Evolutionary conservation across 2,113 vertebrate species (phyloP), one percentile per base, ranked within the genome.

Genomic region (Cynopterus brachyotis): DNA sequence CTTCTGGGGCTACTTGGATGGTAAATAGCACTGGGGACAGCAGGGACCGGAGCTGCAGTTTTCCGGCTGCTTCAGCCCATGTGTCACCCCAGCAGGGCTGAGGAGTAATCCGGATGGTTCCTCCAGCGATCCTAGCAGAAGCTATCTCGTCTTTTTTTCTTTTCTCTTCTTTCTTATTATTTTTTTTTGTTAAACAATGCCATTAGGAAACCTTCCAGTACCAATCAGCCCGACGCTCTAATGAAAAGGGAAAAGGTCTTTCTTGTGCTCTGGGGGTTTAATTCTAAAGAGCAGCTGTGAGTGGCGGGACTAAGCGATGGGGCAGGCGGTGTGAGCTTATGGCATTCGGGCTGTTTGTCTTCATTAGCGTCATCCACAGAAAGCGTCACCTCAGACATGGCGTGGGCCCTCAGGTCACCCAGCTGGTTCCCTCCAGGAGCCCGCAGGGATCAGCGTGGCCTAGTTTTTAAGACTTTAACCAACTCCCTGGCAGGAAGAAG

Each of bases 291-390:
- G 53, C 75, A n/a, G 45, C 75, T 78, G 62, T 37, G 8, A 24
- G 53, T 30, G 40, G 64, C 83, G 82, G 50, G 50, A 50, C 50
- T 5, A 16, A 50, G 50, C 50, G 50, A 16, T 16, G 50, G 78
- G 79, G 62, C 95, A 69, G 92, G 92, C 5, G 22, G 76, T n/a
- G 1, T 0, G 66, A 57, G 70, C 89, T 15, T 1, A 13, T 0
- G 55, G 72, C 93, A 79, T 55, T 40, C 16, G 86, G 89, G 89
- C 72, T n/a, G 78, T 83, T 91, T 19, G n/a, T 79, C 78, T 89
- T 93, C 72, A 47, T 97, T 69, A 95, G n/a, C n/a, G 73, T 96
- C 89, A 81, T 5, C 7, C 6, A 35, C 89, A 93, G 95, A 91
- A 62, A 67, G 83, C n/a, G 8, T 91, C 26, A 2, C 37, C 88